phyloP scores from a whole-genome alignment of 2,113 vertebrate genomes.

The Chauna torquata region DNA sequence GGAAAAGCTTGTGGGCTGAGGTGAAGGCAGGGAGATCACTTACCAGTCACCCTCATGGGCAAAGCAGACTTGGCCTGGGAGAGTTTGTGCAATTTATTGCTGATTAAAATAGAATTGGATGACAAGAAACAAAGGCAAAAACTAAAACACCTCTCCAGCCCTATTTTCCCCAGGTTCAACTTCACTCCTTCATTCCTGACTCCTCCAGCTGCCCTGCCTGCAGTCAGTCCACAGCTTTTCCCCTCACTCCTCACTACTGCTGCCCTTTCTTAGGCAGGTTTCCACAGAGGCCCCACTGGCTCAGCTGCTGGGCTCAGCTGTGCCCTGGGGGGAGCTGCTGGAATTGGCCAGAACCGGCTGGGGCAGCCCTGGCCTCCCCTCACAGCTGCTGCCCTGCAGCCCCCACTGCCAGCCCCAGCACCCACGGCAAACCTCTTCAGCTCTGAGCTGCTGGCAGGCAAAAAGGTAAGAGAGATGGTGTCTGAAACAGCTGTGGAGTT shows the following conservation, averaged over 20 bases:
- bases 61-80: background rate
- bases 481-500: background rate
- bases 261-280: background rate
- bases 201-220: no score
- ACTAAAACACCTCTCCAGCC: background rate
- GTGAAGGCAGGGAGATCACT: background rate
- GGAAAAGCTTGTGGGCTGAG: background rate
- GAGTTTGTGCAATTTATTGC: background rate
- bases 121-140: background rate
- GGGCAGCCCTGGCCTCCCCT: background rate
- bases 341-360: background rate
- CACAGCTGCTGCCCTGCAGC: rapidly evolving
- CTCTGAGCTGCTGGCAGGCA: background rate
- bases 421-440: no score
- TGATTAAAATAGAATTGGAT: background rate
- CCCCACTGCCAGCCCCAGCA: no score
- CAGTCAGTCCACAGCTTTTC: background rate
- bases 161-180: background rate
- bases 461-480: background rate
- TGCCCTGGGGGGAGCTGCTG: rapidly evolving
- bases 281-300: rapidly evolving
- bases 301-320: rapidly evolving
- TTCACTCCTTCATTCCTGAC: background rate
- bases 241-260: background rate
- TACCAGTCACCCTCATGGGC: background rate